Percentiles rank a stretch among this genome's conserved stretches.
Conservation (phyloP, 2,113 vertebrate genomes). For the Macquaria australasica region DNA sequence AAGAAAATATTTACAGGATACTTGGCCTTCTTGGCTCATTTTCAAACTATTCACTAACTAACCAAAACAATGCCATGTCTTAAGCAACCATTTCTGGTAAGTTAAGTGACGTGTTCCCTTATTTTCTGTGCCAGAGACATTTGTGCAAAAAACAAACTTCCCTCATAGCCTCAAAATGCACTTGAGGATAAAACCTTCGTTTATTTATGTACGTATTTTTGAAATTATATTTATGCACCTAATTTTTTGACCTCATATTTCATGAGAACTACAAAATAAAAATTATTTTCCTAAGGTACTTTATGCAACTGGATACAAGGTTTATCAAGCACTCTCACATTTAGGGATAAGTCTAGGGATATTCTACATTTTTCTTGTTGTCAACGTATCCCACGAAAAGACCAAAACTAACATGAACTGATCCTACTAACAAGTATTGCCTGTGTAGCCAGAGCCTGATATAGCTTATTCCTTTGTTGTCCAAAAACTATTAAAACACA, state of each 20-base stretch:
- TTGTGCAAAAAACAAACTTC: neutral
- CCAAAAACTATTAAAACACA: neutral
- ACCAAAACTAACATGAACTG: neutral
- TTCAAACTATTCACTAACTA: slow-evolving; percentile 8
- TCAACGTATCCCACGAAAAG: neutral
- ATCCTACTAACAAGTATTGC: neutral
- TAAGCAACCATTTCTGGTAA: neutral
- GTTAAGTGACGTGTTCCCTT: neutral
- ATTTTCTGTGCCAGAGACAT: neutral
- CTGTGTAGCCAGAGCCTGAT: neutral
- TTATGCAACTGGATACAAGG: too few species aligned
- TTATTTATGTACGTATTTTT: neutral
- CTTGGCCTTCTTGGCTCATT: neutral
- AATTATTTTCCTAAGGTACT: too few species aligned
- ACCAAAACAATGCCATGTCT: neutral
- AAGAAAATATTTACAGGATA: slow-evolving; percentile 4
- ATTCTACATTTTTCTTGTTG: neutral
- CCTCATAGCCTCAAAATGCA: neutral
- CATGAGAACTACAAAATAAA: too few species aligned
- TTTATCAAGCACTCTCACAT: neutral
- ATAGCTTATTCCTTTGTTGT: neutral
- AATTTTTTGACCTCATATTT: neutral
- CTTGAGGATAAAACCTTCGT: neutral
- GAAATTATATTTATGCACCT: neutral
- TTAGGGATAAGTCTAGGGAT: neutral